phyloP scores from a whole-genome alignment of 1,140 invertebrate genomes.

The Hycleus cichorii region DNA sequence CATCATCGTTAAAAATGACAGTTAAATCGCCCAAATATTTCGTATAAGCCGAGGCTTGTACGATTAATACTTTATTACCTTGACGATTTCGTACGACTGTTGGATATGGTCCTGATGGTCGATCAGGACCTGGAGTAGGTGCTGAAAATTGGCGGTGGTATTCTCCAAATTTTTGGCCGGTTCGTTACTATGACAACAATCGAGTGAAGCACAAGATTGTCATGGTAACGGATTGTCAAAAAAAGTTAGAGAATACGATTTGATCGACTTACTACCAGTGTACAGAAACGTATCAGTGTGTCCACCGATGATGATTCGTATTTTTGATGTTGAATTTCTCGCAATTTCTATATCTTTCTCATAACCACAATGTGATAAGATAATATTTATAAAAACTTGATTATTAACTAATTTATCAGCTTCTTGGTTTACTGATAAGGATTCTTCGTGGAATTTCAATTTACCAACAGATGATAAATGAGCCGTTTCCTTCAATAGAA shows the following conservation, averaged over 20 bases:
- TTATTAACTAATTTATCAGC: slow-evolving; percentile 34
- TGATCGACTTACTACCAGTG: slow-evolving; percentile 15
- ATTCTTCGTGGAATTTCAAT: slow-evolving; percentile 43
- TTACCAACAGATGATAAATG: slow-evolving; percentile 30
- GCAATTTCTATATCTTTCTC: slow-evolving; percentile 58
- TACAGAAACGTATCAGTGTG: slow-evolving; percentile 61
- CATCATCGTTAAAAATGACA: slow-evolving; percentile 63
- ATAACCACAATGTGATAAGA: slow-evolving; percentile 53
- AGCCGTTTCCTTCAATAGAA: slow-evolving; percentile 54
- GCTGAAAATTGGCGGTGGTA: neutral
- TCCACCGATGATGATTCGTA: slow-evolving; percentile 76
- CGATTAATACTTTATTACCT: slow-evolving; percentile 56
- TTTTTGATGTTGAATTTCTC: slow-evolving; percentile 45
- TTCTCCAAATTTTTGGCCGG: no score
- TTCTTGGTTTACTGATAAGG: slow-evolving; percentile 38
- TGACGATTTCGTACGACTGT: slow-evolving; percentile 32
- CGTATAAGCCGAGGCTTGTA: slow-evolving; percentile 61
- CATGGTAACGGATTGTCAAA: no score
- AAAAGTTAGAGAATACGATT: neutral
- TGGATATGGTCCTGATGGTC: slow-evolving; percentile 49
- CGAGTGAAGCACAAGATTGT: no score
- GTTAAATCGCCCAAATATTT: slow-evolving; percentile 69
- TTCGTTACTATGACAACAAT: neutral
- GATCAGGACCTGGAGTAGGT: slow-evolving; percentile 36
- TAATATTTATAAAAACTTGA: slow-evolving; percentile 34